phyloP scores from a whole-genome alignment of 2,797 vertebrate genomes.

The Cirrhinus mrigala region DNA sequence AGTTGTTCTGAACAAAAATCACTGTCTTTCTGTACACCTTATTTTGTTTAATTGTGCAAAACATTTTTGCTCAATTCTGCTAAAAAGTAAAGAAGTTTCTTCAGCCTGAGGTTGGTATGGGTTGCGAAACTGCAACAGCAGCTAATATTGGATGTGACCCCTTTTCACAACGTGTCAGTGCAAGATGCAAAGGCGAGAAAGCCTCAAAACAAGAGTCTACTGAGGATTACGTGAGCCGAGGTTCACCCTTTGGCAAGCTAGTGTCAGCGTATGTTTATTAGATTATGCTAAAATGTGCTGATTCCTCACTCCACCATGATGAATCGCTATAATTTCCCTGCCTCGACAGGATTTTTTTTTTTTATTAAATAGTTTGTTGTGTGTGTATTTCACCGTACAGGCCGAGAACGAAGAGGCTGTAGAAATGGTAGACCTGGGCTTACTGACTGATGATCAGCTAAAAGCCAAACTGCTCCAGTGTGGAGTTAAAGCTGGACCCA shows the following conservation, averaged over 20 bases:
- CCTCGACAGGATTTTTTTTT: conserved; percentile 24
- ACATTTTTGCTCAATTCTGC: background rate
- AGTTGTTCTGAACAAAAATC: background rate
- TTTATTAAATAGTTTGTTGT: conserved; percentile 37
- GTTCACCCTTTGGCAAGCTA: conserved; percentile 41
- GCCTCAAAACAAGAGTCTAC: conserved; percentile 39
- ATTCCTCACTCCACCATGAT: conserved; percentile 22
- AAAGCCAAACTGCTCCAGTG: conserved; percentile 74
- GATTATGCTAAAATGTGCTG: conserved; percentile 49
- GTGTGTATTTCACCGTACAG: conserved; percentile 35
- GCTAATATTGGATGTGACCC: conserved; percentile 27
- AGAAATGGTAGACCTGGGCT: conserved; percentile 70
- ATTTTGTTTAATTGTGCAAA: background rate
- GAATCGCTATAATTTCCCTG: conserved; percentile 29
- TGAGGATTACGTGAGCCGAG: conserved; percentile 24
- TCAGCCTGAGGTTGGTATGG: conserved; percentile 10
- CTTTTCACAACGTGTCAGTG: conserved; percentile 33
- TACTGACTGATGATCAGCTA: conserved; percentile 80
- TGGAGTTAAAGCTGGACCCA: conserved; percentile 83
- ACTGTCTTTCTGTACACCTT: background rate
- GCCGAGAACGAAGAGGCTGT: conserved; percentile 49
- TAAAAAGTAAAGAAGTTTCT: background rate
- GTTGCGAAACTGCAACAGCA: conserved; percentile 15
- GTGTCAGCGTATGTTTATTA: conserved; percentile 46
- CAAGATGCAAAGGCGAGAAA: conserved; percentile 4